Conservation (phyloP, 2,797 vertebrate species). For the Aldrovandia affinis region DNA sequence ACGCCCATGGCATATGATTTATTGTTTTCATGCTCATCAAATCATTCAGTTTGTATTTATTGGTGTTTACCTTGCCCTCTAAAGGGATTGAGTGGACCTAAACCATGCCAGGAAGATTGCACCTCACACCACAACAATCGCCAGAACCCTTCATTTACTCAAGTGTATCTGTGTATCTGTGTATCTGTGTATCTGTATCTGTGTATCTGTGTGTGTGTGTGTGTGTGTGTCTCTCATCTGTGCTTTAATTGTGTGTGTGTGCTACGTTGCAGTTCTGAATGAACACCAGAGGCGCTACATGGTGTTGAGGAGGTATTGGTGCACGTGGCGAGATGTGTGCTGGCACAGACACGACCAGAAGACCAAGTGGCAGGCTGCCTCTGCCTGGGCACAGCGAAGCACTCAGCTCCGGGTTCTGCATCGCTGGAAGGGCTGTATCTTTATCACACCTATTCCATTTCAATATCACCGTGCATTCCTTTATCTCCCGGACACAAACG, state of each 20-base stretch:
- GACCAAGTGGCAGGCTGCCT: conserved; percentile 51
- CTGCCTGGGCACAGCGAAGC: conserved; percentile 59
- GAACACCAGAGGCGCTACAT: conserved; percentile 39
- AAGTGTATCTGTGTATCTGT: too few species aligned
- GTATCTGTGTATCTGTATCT: too few species aligned
- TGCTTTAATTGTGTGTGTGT: not conserved
- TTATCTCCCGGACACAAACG: too few species aligned
- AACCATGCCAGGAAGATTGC: too few species aligned
- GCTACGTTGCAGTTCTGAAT: conserved; percentile 70
- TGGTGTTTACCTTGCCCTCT: too few species aligned
- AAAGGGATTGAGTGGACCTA: too few species aligned
- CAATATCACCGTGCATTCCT: not conserved
- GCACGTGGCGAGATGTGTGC: conserved; percentile 69
- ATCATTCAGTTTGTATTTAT: too few species aligned
- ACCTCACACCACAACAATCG: too few species aligned
- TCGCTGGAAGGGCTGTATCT: conserved; percentile 89
- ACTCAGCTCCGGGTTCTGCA: conserved; percentile 64
- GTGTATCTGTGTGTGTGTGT: too few species aligned
- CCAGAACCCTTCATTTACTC: too few species aligned
- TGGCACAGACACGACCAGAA: conserved; percentile 57
- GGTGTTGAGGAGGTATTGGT: conserved; percentile 65
- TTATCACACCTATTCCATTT: conserved; percentile 25
- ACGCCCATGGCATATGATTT: too few species aligned
- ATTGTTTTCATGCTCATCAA: too few species aligned
- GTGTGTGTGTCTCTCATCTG: not conserved